phyloP scores from a whole-genome alignment of 2,888 invertebrate genomes.

The Eustalomyia histrio region DNA sequence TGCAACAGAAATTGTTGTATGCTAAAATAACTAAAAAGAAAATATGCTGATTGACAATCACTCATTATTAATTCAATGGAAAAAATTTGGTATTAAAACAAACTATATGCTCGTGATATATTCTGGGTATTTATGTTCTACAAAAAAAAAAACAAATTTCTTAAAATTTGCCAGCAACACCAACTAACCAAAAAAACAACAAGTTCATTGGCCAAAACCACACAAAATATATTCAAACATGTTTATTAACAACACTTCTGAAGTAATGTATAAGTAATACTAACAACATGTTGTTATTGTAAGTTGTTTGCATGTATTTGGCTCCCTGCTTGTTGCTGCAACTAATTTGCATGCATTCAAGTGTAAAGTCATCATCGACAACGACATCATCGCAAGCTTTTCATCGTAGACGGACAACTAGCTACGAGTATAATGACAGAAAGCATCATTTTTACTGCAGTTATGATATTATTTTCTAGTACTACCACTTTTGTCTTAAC shows the following conservation, averaged over 20 bases:
- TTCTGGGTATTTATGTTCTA: constrained; percentile 32
- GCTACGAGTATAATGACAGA: constrained; percentile 5
- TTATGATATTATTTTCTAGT: constrained; percentile 31
- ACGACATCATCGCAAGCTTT: constrained; percentile 11
- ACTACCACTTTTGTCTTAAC: constrained; percentile 1
- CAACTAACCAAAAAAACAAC: neutral
- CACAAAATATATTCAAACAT: constrained; percentile 43
- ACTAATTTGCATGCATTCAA: constrained; percentile 61
- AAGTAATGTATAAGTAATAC: constrained; percentile 36
- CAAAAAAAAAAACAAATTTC: constrained; percentile 15
- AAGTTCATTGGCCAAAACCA: constrained; percentile 53
- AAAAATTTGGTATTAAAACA: constrained; percentile 49
- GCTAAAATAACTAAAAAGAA: constrained; percentile 22
- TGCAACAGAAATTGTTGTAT: neutral
- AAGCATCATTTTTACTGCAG: constrained; percentile 31
- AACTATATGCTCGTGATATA: constrained; percentile 54
- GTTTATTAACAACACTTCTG: constrained; percentile 63
- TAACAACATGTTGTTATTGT: constrained; percentile 21
- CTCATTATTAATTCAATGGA: constrained; percentile 51
- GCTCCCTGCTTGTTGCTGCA: constrained; percentile 29
- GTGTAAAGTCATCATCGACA: constrained; percentile 48
- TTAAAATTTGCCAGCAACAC: constrained; percentile 8
- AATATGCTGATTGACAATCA: constrained; percentile 55
- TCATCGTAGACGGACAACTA: constrained; percentile 10
- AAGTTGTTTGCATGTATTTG: constrained; percentile 28